Conservation (phyloP, 2,797 vertebrate species). For the Gymnopithys bicolor region DNA sequence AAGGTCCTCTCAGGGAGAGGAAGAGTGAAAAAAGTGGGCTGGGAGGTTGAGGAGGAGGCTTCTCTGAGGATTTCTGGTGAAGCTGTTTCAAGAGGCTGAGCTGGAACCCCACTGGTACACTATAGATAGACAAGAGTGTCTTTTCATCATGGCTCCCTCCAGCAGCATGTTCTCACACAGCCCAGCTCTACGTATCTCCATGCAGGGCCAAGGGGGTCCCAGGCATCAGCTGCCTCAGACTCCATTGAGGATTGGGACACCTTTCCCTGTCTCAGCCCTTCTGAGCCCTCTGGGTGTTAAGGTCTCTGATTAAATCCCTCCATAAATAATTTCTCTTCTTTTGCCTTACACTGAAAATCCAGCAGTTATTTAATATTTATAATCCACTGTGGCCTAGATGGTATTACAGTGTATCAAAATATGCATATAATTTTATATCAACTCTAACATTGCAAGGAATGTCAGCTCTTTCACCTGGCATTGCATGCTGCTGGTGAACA, state of each 20-base stretch:
- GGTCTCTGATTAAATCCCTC: neutral
- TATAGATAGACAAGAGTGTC: neutral
- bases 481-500: neutral
- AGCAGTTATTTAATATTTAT: neutral
- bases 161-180: accelerated
- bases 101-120: accelerated
- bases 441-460: neutral
- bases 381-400: neutral
- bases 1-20: accelerated
- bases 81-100: neutral
- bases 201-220: neutral
- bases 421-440: neutral
- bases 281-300: neutral
- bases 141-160: neutral
- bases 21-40: neutral
- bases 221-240: neutral
- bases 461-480: neutral
- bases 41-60: neutral
- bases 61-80: neutral
- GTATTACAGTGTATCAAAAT: neutral
- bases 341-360: neutral
- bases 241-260: neutral
- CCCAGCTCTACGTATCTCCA: neutral
- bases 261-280: neutral
- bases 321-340: neutral